These are phyloP conservation scores for Neuroterus valhalla DNA, from an alignment of 1,140 invertebrate genomes.

Conservation along the genomic window DNA sequence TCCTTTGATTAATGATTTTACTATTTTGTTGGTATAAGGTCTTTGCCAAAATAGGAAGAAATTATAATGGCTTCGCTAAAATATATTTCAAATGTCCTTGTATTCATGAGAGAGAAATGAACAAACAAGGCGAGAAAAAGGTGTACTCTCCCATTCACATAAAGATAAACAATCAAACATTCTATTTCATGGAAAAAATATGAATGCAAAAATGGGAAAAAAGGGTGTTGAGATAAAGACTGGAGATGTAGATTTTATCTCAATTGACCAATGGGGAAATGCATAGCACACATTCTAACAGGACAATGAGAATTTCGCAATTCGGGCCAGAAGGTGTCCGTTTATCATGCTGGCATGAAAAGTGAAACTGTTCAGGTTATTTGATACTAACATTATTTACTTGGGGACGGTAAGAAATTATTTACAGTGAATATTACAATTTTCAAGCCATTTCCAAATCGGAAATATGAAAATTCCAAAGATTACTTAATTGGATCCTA, in stretches of 20 bases:
- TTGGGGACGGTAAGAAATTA: not conserved
- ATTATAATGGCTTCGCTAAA: too few relatives aligned
- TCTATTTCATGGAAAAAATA: not conserved
- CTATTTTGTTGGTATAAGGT: too few relatives aligned
- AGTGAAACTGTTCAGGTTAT: conserved; percentile 59
- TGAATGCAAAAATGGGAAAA: conserved; percentile 41
- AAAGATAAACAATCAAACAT: too few relatives aligned
- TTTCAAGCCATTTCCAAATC: too few relatives aligned
- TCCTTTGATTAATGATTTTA: too few relatives aligned
- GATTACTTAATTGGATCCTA: too few relatives aligned
- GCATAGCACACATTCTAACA: conserved; percentile 33
- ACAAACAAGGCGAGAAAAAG: too few relatives aligned
- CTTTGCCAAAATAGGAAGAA: too few relatives aligned
- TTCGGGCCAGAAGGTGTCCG: conserved; percentile 46
- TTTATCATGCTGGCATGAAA: conserved; percentile 58
- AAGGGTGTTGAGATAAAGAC: conserved; percentile 30
- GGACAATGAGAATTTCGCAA: conserved; percentile 60
- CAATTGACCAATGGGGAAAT: not conserved
- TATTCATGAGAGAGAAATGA: too few relatives aligned
- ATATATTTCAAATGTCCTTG: too few relatives aligned
- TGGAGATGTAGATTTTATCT: conserved; percentile 42
- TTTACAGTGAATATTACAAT: not conserved
- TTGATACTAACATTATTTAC: conserved; percentile 37
- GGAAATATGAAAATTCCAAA: too few relatives aligned
- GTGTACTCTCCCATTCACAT: too few relatives aligned